A percentile compares a stretch with the other conserved stretches of the same genome.
phyloP scores from a whole-genome alignment of 2,888 invertebrate genomes.

The Lasioglossum figueresi region DNA sequence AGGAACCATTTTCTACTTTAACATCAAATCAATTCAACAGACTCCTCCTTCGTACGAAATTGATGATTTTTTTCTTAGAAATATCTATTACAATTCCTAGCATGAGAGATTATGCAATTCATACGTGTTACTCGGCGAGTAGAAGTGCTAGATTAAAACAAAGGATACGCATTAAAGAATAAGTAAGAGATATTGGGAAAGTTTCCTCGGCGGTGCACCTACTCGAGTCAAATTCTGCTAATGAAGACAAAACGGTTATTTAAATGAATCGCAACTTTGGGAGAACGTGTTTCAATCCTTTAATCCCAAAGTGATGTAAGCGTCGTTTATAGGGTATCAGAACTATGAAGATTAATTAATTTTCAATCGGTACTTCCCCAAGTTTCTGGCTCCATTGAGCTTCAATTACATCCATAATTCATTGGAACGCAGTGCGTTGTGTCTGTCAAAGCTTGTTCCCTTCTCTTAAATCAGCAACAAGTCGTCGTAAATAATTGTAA shows the following conservation, averaged over 20 bases:
- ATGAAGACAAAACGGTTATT: background rate
- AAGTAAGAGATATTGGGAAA: background rate
- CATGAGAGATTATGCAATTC: background rate
- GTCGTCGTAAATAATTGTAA: background rate
- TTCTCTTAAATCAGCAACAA: background rate
- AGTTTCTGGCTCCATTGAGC: constrained; percentile 18
- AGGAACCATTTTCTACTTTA: background rate
- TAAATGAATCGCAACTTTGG: background rate
- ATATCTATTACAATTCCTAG: background rate
- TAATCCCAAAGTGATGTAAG: constrained; percentile 23
- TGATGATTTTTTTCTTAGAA: background rate
- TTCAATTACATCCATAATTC: constrained; percentile 2
- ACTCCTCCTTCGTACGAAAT: background rate
- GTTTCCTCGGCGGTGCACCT: background rate
- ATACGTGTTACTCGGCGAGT: background rate
- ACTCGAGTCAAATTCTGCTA: background rate
- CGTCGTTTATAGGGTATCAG: background rate
- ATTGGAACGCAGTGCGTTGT: background rate
- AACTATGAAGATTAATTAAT: constrained; percentile 21
- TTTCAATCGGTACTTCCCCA: constrained; percentile 13
- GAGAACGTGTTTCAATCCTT: constrained; percentile 9
- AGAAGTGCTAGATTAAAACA: background rate
- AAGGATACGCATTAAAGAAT: background rate
- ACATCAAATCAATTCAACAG: background rate
- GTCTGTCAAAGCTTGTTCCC: background rate